Conservation (phyloP, 1,140 invertebrate genomes). For the Cydia amplana region DNA sequence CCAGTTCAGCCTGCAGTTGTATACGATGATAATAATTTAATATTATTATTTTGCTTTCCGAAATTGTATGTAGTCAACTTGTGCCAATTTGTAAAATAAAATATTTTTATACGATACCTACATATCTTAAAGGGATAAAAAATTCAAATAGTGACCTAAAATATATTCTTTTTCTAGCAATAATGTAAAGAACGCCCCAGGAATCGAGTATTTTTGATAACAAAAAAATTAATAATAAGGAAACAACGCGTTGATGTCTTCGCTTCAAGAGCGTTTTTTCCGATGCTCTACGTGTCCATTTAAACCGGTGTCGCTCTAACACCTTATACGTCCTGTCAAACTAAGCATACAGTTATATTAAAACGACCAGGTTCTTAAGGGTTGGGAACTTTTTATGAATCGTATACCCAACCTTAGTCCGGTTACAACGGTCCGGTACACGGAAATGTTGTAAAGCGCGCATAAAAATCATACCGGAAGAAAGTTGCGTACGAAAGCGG, state of each 20-base stretch:
- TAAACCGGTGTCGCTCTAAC: not conserved
- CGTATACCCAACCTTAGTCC: not conserved
- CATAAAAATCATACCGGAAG: constrained; percentile 50
- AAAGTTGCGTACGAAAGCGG: constrained; percentile 73
- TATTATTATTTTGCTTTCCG: not conserved
- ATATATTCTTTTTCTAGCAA: no score
- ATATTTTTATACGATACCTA: no score
- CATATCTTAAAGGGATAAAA: no score
- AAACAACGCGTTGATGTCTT: constrained; percentile 72
- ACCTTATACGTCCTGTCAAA: constrained; percentile 37
- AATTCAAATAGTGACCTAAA: no score
- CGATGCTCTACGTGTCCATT: constrained; percentile 21
- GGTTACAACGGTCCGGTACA: constrained; percentile 21
- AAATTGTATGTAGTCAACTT: not conserved
- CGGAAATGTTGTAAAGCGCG: not conserved
- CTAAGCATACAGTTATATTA: constrained; percentile 6
- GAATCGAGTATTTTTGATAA: not conserved
- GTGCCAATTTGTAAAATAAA: no score
- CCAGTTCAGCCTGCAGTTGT: not conserved
- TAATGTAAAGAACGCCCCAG: not conserved
- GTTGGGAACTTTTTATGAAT: not conserved
- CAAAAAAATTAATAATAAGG: not conserved
- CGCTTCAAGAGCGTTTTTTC: constrained; percentile 48
- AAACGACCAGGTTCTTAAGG: not conserved
- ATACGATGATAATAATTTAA: not conserved